Evolutionary conservation across 2,797 vertebrate species (phyloP), one percentile per base, ranked within the genome.

Genomic region (Pantherophis vulpinus): DNA sequence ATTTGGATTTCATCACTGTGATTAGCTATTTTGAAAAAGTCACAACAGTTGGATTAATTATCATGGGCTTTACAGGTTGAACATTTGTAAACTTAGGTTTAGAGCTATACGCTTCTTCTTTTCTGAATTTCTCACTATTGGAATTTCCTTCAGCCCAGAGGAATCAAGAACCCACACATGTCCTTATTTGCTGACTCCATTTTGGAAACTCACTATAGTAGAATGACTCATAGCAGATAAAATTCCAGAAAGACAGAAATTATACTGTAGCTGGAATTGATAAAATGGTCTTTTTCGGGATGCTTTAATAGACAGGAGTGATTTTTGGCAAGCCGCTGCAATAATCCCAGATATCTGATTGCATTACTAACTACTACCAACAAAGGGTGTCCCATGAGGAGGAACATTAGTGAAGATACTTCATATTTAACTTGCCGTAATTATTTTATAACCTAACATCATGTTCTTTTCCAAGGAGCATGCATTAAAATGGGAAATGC

Each of bases 221-320:
- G 96, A 87, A 96, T 98, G 98, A 98, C 96, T 98, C 97, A 98
- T 95, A 94, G 96, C 95, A 97, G 97, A 98, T 97, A 97, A 97
- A 97, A 98, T 98, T 98, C 97, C 97, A 98, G 97, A 98, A 97
- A 97, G 96, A 97, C 96, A 97, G 97, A 96, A 98, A 97, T 97
- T 97, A 96, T 93, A 94, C 95, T 96, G 87, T 97, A 96, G 97
- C 96, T 97, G 96, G 97, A 97, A 97, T 97, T 97, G 98, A 98
- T 98, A 97, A 97, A 97, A 97, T 97, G 96, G 95, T 97, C 94
- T 97, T 98, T 98, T 98, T 97, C 95, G 97, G 96, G 97, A 97
- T 97, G 96, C 96, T 97, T 97, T 97, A 97, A 96, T 97, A 98
- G 97, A 97, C 92, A 88, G 97, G 96, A 97, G 96, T 96, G 96